Conservation (phyloP, 2,113 vertebrate genomes). For the Reinhardtius hippoglossoides region DNA sequence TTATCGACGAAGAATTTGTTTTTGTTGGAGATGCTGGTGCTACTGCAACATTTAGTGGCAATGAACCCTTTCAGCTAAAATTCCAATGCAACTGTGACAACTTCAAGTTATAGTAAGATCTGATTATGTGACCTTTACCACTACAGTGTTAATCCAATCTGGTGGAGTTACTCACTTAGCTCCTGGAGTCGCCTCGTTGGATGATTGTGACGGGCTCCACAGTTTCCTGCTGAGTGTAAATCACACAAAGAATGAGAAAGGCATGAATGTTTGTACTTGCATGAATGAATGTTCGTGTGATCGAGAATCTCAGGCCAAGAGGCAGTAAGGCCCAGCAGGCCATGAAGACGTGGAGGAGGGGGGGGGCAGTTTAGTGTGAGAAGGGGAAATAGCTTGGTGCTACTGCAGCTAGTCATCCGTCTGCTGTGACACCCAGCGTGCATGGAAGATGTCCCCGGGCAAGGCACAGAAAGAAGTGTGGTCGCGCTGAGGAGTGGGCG, state of each 20-base stretch:
- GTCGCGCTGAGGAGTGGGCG: slow-evolving; percentile 66
- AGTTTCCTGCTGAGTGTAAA: slow-evolving; percentile 54
- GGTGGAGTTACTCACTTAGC: slow-evolving; percentile 43
- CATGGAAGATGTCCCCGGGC: slow-evolving; percentile 66
- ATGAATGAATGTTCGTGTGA: slow-evolving; percentile 1
- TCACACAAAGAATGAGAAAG: slow-evolving; percentile 35
- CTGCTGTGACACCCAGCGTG: slow-evolving; percentile 77
- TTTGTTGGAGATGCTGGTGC: background rate
- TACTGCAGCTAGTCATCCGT: slow-evolving; percentile 73
- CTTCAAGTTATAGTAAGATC: slow-evolving; percentile 20
- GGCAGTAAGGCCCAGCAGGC: slow-evolving; percentile 51
- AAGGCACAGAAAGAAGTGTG: slow-evolving; percentile 62
- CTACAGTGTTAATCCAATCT: slow-evolving; percentile 44
- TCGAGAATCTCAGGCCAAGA: slow-evolving; percentile 43
- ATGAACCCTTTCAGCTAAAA: background rate
- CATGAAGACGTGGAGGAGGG: slow-evolving; percentile 18
- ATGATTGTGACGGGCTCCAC: slow-evolving; percentile 27
- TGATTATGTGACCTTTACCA: slow-evolving; percentile 51
- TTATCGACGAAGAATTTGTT: background rate
- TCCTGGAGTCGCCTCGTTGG: slow-evolving; percentile 33
- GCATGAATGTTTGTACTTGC: slow-evolving; percentile 5
- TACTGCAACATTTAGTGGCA: background rate
- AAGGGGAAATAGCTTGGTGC: slow-evolving; percentile 63
- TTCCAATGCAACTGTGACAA: too few species aligned
- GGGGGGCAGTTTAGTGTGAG: slow-evolving; percentile 63